A percentile compares a stretch with the other conserved stretches of the same genome.
Evolutionary conservation across 1,140 invertebrate genomes (phyloP).

Genomic region (Drosophila orena): DNA sequence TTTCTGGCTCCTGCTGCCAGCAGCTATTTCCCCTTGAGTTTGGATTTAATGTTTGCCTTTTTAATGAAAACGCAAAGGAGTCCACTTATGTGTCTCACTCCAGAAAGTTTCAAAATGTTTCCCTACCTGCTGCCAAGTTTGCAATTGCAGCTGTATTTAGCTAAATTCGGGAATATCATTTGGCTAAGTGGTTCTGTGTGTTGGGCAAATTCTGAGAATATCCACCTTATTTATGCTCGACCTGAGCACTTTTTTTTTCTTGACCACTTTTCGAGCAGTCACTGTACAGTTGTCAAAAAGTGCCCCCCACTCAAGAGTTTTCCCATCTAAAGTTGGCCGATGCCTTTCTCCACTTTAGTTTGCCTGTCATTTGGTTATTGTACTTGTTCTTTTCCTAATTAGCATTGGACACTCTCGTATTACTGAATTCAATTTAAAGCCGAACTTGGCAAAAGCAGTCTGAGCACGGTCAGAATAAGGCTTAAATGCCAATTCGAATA

Average conservation of each 20-base stretch:
- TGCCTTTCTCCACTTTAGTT: slow-evolving; percentile 1
- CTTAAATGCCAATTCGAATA: slow-evolving; percentile 29
- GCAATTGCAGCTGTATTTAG: slow-evolving; percentile 8
- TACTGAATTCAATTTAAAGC: slow-evolving; percentile 21
- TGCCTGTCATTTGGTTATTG: slow-evolving; percentile 5
- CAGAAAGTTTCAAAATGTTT: slow-evolving; percentile 22
- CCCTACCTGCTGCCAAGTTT: neutral
- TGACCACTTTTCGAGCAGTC: neutral
- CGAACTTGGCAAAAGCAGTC: slow-evolving; percentile 4
- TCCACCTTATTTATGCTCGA: neutral
- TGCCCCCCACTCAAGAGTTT: slow-evolving; percentile 18
- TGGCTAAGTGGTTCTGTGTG: neutral
- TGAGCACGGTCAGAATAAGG: neutral
- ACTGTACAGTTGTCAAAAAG: slow-evolving; percentile 27
- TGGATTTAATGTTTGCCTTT: slow-evolving; percentile 56
- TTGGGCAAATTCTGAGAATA: neutral
- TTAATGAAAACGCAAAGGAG: slow-evolving; percentile 55
- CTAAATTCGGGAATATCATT: slow-evolving; percentile 3
- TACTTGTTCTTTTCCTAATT: slow-evolving; percentile 16
- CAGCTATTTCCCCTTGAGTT: slow-evolving; percentile 32
- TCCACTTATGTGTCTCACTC: slow-evolving; percentile 41
- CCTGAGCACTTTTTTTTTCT: too few species aligned
- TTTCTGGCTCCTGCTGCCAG: slow-evolving; percentile 40
- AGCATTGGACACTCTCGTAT: slow-evolving; percentile 1
- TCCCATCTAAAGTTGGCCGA: slow-evolving; percentile 31